A percentile compares a stretch with the other conserved stretches of the same genome.
Conservation (phyloP, 2,113 vertebrate genomes). For the human (Homo sapiens) region DNA sequence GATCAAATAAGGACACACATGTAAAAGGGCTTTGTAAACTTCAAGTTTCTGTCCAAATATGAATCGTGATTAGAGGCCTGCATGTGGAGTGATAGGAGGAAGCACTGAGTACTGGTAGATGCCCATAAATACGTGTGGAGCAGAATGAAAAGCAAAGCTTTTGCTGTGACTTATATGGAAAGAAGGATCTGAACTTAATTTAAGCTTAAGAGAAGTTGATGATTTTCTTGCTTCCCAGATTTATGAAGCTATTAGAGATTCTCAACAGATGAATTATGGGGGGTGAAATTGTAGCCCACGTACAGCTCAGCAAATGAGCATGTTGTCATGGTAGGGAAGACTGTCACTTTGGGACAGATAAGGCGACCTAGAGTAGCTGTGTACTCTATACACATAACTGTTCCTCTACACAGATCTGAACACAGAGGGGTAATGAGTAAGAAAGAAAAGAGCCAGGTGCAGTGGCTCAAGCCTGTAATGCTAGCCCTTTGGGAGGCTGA, state of each 20-base stretch:
- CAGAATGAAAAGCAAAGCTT: fast-evolving
- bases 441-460: neutral
- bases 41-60: neutral
- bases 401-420: fast-evolving
- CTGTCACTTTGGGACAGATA: fast-evolving
- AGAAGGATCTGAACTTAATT: slow-evolving; percentile 20
- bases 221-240: slow-evolving; percentile 49
- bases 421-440: neutral
- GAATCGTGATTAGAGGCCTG: neutral
- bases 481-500: no score
- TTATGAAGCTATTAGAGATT: neutral
- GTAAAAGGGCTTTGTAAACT: neutral
- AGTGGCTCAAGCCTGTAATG: no score
- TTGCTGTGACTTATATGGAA: neutral
- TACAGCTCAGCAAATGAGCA: fast-evolving
- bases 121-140: no score
- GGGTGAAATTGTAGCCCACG: neutral
- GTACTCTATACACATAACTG: fast-evolving
- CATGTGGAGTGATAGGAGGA: neutral
- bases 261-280: neutral
- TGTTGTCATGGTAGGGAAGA: fast-evolving
- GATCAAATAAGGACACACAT: neutral
- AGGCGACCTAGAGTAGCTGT: fast-evolving
- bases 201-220: neutral
- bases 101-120: fast-evolving